Conservation (phyloP, 2,888 invertebrate genomes). For the Cerastis rubricosa region DNA sequence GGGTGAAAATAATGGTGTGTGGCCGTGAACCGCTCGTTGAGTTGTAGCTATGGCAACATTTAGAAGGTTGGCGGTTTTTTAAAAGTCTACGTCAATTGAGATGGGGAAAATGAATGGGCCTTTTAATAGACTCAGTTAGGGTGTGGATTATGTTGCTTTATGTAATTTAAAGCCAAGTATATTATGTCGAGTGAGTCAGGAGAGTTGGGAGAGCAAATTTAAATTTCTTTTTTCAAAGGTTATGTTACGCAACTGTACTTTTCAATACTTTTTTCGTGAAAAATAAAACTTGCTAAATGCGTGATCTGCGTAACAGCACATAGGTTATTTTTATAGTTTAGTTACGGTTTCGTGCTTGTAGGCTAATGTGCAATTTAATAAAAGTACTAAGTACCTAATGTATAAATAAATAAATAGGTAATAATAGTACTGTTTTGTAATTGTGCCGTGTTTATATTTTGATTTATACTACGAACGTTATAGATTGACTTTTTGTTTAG, state of each 20-base stretch:
- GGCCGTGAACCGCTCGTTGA: constrained; percentile 30
- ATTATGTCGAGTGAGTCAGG: neutral
- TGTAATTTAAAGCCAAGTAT: constrained; percentile 11
- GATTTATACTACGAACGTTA: neutral
- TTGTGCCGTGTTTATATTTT: neutral
- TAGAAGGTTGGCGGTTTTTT: constrained; percentile 3
- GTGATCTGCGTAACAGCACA: constrained; percentile 20
- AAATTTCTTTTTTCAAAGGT: neutral
- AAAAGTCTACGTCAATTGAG: neutral
- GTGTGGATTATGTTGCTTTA: constrained; percentile 9
- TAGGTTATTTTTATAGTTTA: constrained; percentile 18
- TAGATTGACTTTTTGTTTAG: neutral
- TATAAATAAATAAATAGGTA: neutral
- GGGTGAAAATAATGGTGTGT: constrained; percentile 27
- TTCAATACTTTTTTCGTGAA: neutral
- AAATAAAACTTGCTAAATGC: constrained; percentile 10
- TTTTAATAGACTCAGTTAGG: neutral
- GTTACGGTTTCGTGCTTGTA: constrained; percentile 19
- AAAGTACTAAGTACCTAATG: neutral
- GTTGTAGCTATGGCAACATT: constrained; percentile 36
- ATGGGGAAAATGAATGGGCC: constrained; percentile 14
- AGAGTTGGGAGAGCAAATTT: neutral
- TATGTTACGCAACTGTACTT: neutral
- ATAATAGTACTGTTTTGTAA: neutral
- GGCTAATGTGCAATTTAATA: constrained; percentile 7